Evolutionary conservation across 1,140 invertebrate genomes (phyloP).

Genomic region (Drosophila pachea): DNA sequence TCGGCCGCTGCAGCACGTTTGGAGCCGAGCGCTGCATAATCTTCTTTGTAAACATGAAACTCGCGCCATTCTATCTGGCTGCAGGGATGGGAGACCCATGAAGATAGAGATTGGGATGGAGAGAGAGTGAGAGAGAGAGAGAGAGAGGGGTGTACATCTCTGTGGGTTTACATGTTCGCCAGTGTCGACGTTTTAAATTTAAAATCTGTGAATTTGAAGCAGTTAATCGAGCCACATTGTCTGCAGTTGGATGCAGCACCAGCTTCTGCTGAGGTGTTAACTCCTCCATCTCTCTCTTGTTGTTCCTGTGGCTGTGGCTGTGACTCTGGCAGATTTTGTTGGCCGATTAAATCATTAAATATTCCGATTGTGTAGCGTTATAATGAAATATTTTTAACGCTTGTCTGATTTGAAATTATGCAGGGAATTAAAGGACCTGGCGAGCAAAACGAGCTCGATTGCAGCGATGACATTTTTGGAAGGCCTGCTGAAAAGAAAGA

Average conservation of each 20-base stretch:
- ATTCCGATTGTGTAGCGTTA: constrained; percentile 79
- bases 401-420: constrained; percentile 77
- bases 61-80: constrained; percentile 76
- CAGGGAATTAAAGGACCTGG: constrained; percentile 72
- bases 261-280: constrained; percentile 65
- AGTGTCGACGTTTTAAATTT: constrained; percentile 75
- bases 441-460: constrained; percentile 12
- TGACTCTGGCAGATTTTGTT: constrained; percentile 48
- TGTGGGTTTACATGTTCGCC: constrained; percentile 52
- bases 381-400: constrained; percentile 79
- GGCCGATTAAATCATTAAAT: constrained; percentile 78
- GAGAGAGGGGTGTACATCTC: not conserved
- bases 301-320: constrained; percentile 18
- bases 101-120: constrained; percentile 1
- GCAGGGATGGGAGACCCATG: constrained; percentile 15
- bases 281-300: constrained; percentile 22
- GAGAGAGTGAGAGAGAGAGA: constrained; percentile 1
- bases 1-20: constrained; percentile 52
- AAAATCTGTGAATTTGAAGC: constrained; percentile 77
- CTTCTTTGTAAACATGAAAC: constrained; percentile 78
- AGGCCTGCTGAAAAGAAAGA: constrained; percentile 31
- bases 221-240: constrained; percentile 63
- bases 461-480: not conserved
- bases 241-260: constrained; percentile 25
- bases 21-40: constrained; percentile 61